Evolutionary conservation across 2,888 invertebrate genomes (phyloP).

Genomic region (Nebria brevicollis): DNA sequence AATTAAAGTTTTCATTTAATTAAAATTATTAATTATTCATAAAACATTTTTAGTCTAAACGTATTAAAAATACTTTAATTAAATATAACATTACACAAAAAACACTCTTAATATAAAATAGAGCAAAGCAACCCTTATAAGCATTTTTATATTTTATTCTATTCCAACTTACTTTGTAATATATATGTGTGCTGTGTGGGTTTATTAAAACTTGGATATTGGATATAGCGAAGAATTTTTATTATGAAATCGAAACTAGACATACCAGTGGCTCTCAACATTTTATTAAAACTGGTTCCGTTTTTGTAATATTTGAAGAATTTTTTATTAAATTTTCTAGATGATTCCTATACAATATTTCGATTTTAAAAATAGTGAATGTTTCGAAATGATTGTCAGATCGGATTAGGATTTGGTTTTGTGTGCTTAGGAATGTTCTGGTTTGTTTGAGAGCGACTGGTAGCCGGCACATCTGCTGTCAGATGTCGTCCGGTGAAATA

Average conservation of each 20-base stretch:
- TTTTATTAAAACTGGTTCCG: too few species aligned
- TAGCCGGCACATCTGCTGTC: slow-evolving; percentile 42
- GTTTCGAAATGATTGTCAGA: not conserved
- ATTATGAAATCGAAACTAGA: slow-evolving; percentile 9
- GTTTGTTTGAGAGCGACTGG: slow-evolving; percentile 32
- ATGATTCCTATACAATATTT: not conserved
- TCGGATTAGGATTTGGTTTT: not conserved
- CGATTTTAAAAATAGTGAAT: not conserved
- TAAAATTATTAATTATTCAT: too few species aligned
- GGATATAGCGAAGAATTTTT: not conserved
- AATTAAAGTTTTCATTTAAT: too few species aligned
- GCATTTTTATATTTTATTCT: too few species aligned
- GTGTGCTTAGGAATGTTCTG: not conserved
- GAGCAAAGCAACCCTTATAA: too few species aligned
- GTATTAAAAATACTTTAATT: too few species aligned
- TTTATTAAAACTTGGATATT: not conserved
- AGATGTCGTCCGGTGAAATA: slow-evolving; percentile 37
- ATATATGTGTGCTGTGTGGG: not conserved
- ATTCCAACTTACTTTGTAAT: not conserved
- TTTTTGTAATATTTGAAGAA: too few species aligned
- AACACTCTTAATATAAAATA: too few species aligned
- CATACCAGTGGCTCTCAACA: too few species aligned
- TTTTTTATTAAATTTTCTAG: too few species aligned
- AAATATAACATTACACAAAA: too few species aligned
- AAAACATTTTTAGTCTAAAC: too few species aligned